Conservation (phyloP, 2,113 vertebrate species). For the Microcebus tavaratra region DNA sequence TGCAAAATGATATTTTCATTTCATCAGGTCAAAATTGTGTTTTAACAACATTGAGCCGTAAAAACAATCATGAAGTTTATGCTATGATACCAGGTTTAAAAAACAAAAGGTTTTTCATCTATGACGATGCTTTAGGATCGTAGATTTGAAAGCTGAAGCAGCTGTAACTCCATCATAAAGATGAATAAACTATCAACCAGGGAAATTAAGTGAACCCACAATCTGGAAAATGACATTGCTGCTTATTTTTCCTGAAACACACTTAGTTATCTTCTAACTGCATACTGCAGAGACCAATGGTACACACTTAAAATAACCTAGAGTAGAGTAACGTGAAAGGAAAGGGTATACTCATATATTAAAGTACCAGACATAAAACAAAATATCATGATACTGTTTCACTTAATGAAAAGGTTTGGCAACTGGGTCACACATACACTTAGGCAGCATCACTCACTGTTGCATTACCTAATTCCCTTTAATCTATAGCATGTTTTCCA, state of each 20-base stretch:
- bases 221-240: slow-evolving; percentile 23
- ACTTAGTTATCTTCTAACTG: neutral
- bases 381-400: neutral
- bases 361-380: neutral
- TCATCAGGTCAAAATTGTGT: neutral
- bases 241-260: slow-evolving; percentile 29
- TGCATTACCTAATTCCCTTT: slow-evolving; percentile 51
- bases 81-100: neutral
- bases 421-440: neutral
- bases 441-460: neutral
- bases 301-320: neutral
- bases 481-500: slow-evolving; percentile 35
- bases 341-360: neutral
- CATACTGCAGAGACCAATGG: neutral
- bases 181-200: slow-evolving; percentile 43
- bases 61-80: neutral
- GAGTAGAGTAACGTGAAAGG: neutral
- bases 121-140: neutral
- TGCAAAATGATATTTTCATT: neutral
- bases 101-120: slow-evolving; percentile 10
- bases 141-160: slow-evolving; percentile 32
- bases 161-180: slow-evolving; percentile 30
- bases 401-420: neutral
- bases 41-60: neutral
- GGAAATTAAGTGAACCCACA: slow-evolving; percentile 36